Evolutionary conservation across 2,797 vertebrate genomes (phyloP).

Genomic region (Smutsia gigantea): DNA sequence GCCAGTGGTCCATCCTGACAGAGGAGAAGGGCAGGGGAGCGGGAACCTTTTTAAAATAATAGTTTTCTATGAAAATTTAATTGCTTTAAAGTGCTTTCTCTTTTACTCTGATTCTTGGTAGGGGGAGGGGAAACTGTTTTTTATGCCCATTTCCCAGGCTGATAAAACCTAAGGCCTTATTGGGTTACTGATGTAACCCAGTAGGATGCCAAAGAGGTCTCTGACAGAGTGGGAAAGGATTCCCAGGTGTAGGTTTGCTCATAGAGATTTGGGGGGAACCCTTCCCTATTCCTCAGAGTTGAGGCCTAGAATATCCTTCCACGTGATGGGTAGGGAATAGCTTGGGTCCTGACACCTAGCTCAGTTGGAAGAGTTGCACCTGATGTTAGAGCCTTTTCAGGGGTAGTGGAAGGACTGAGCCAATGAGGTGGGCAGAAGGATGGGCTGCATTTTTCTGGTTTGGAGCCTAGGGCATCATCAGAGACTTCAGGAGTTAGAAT

Average conservation of each 20-base stretch:
- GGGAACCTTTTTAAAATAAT: slow-evolving; percentile 49
- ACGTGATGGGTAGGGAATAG: neutral
- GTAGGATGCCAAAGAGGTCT: slow-evolving; percentile 12
- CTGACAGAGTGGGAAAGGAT: neutral
- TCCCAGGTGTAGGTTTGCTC: neutral
- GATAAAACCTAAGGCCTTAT: slow-evolving; percentile 24
- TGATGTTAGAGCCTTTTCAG: slow-evolving; percentile 4
- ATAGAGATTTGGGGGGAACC: neutral
- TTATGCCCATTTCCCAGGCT: slow-evolving; percentile 36
- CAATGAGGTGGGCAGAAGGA: neutral
- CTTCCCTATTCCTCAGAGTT: neutral
- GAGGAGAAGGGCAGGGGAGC: too few species aligned
- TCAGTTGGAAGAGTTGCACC: neutral
- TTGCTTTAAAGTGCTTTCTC: slow-evolving; percentile 53
- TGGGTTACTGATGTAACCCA: slow-evolving; percentile 8
- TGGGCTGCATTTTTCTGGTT: neutral
- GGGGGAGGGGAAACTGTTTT: neutral
- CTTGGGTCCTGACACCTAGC: neutral
- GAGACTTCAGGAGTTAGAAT: slow-evolving; percentile 31
- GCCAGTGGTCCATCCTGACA: neutral
- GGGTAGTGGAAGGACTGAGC: neutral
- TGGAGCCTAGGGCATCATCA: slow-evolving; percentile 3
- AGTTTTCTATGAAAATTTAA: slow-evolving; percentile 30
- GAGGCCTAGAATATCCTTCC: slow-evolving; percentile 30
- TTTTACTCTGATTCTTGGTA: slow-evolving; percentile 43